A percentile compares a stretch with the other conserved stretches of the same genome.
Conservation (phyloP, 2,888 invertebrate species). For the Pemphredon lugubris region DNA sequence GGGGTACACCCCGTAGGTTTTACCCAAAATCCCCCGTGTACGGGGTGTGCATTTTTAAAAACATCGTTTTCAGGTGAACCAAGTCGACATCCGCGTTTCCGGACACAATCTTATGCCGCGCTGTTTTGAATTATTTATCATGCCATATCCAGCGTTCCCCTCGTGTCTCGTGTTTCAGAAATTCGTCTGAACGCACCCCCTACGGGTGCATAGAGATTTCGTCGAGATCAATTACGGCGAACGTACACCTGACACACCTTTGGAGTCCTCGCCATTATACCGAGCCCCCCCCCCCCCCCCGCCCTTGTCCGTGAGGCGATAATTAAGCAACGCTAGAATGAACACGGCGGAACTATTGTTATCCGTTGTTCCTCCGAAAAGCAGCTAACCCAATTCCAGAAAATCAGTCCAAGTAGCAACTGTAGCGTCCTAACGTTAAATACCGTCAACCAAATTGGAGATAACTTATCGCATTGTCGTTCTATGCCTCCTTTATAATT, state of each 20-base stretch:
- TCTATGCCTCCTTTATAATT: too few relatives aligned
- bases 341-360: conserved; percentile 37
- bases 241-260: not conserved
- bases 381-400: conserved; percentile 46
- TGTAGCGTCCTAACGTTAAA: too few relatives aligned
- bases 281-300: conserved; percentile 12
- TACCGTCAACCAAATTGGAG: too few relatives aligned
- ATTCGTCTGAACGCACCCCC: too few relatives aligned
- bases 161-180: too few relatives aligned
- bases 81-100: too few relatives aligned
- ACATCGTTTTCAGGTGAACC: too few relatives aligned
- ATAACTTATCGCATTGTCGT: conserved; percentile 6
- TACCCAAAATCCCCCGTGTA: too few relatives aligned
- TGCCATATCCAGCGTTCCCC: not conserved
- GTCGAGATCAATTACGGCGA: conserved; percentile 27
- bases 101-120: not conserved
- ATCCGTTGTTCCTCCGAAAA: conserved; percentile 38
- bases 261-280: conserved; percentile 24
- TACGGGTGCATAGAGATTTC: not conserved
- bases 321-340: conserved; percentile 51
- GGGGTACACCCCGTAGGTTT: too few relatives aligned
- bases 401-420: too few relatives aligned
- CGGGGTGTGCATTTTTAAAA: too few relatives aligned
- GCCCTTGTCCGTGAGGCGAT: conserved; percentile 30
- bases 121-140: not conserved